phyloP scores from a whole-genome alignment of 2,113 vertebrate genomes.

The Crotalus helleri region DNA sequence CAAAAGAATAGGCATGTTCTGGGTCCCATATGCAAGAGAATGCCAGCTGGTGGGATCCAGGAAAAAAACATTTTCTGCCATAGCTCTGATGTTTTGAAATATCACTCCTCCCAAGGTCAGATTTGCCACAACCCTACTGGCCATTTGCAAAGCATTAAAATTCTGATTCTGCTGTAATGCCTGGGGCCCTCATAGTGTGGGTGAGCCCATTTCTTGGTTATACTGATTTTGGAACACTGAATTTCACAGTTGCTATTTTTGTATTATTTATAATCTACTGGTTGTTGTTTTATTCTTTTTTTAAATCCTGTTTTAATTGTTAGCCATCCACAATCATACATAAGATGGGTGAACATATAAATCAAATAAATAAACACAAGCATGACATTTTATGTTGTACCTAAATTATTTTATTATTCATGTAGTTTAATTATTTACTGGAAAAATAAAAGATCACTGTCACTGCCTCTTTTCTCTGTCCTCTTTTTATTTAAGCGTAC shows the following conservation, averaged over 20 bases:
- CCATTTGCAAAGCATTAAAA: not conserved
- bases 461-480: not conserved
- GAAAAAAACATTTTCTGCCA: not conserved
- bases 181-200: not conserved
- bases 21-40: not conserved
- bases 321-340: not conserved
- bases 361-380: not conserved
- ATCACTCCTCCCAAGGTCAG: not conserved
- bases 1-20: not conserved
- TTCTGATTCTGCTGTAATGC: not conserved
- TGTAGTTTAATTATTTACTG: conserved; percentile 4
- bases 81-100: not conserved
- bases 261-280: not conserved
- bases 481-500: conserved; percentile 29
- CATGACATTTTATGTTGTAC: not conserved
- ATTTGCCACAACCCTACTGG: not conserved
- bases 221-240: not conserved
- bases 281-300: not conserved
- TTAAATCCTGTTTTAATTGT: not conserved
- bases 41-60: not conserved
- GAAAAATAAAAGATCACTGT: not conserved
- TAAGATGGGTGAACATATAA: not conserved
- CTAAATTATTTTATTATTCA: not conserved
- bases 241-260: not conserved
- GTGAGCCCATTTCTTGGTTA: not conserved